phyloP scores from a whole-genome alignment of 2,113 vertebrate species.

The Diadophis punctatus region DNA sequence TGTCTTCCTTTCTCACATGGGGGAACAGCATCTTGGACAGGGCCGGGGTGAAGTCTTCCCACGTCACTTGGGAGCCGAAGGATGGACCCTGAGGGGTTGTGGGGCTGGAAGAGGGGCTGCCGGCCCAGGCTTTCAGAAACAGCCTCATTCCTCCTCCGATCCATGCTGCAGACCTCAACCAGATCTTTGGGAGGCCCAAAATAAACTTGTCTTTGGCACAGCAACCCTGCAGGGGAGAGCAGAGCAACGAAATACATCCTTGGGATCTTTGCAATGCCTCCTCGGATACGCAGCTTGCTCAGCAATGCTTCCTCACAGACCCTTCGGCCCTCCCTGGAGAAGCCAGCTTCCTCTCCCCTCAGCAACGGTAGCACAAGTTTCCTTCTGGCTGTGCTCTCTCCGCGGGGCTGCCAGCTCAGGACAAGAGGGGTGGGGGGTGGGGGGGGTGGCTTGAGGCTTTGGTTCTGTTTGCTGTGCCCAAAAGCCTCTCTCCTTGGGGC shows the following conservation, averaged over 20 bases:
- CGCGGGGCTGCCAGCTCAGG: not conserved
- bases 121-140: not conserved
- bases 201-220: not conserved
- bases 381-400: not conserved
- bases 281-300: conserved; percentile 19
- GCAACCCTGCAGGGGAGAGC: not conserved
- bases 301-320: not conserved
- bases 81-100: too few species aligned
- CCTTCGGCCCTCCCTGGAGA: not conserved
- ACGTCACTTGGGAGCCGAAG: not conserved
- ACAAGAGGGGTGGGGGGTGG: not conserved
- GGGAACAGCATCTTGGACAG: not conserved
- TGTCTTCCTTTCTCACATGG: not conserved
- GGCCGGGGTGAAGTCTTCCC: not conserved
- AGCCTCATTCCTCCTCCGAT: not conserved
- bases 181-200: accelerated
- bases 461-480: not conserved
- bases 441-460: not conserved
- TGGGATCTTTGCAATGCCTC: not conserved
- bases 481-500: not conserved
- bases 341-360: not conserved
- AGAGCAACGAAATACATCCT: too few species aligned
- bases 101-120: not conserved
- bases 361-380: conserved; percentile 21
- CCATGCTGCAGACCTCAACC: not conserved